Percentiles rank a stretch among this genome's conserved stretches.
These are phyloP conservation scores for Abscondita cerata DNA, from an alignment of 2,888 invertebrate species.

Conservation along the genomic window DNA sequence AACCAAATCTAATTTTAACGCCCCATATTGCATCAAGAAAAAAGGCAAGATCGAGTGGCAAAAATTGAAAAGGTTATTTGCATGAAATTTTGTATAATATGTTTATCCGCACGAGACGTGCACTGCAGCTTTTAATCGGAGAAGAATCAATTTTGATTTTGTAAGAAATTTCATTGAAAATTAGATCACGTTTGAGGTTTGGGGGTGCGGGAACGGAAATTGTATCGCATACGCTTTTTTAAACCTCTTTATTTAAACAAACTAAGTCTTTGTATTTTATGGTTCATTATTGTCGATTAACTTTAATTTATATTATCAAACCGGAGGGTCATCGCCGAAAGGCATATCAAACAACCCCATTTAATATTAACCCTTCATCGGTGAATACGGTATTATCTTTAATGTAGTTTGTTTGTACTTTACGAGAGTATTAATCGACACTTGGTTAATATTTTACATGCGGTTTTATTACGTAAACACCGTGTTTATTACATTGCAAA, in stretches of 20 bases:
- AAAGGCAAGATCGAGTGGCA: slow-evolving; percentile 24
- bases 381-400: slow-evolving; percentile 35
- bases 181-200: slow-evolving; percentile 51
- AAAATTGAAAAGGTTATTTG: slow-evolving; percentile 40
- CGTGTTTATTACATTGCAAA: slow-evolving; percentile 6
- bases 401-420: slow-evolving; percentile 38
- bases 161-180: slow-evolving; percentile 52
- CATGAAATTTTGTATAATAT: slow-evolving; percentile 48
- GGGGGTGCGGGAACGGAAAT: slow-evolving; percentile 40
- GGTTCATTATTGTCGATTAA: slow-evolving; percentile 57
- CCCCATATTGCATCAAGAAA: slow-evolving; percentile 18
- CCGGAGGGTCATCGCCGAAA: slow-evolving; percentile 47
- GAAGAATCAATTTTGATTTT: slow-evolving; percentile 60
- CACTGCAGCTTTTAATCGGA: slow-evolving; percentile 56
- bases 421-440: slow-evolving; percentile 29
- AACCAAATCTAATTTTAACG: slow-evolving; percentile 28
- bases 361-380: slow-evolving; percentile 52
- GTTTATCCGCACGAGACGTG: slow-evolving; percentile 52
- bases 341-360: slow-evolving; percentile 52
- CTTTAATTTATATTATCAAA: slow-evolving; percentile 54
- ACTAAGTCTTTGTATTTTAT: not conserved
- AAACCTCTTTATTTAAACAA: not conserved
- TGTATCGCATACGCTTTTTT: slow-evolving; percentile 30
- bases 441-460: slow-evolving; percentile 26
- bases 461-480: slow-evolving; percentile 29